Evolutionary conservation across 1,140 invertebrate genomes (phyloP), one percentile per base, ranked within the genome.

Genomic region (Acromyrmex charruanus): DNA sequence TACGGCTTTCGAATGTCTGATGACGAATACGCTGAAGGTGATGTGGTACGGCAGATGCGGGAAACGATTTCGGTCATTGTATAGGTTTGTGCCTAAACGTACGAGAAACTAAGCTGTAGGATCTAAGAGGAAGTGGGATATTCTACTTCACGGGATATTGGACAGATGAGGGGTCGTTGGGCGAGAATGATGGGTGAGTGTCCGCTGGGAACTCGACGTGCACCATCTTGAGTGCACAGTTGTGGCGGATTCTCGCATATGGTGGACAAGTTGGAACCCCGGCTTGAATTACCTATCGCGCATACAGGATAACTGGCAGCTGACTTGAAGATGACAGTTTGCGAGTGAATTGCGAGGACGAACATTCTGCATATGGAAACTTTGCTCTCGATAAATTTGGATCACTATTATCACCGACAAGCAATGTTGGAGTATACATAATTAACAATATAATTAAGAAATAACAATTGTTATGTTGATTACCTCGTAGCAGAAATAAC

Each of bases 81-180:
- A 49, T 21, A 59, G 39, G 39, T 61, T 28, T 31, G 53, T 53
- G 9, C 35, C 9, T 49, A 25, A 55, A 16, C 5, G 55, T 16
- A 53, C 68, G 55, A 35, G 35, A 21, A 51, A 51, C 66, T 18
- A 51, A 69, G 39, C 65, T 53, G 31, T 16, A 18, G 39, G 12
- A 31, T 31, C 6, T 14, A 12, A 6, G 39, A 21, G 80, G 69
- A 63, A 75, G 59, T 51, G 25, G 55, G 49, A 75, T 75, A 84
- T 74, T 84, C 80, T 9, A 75, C 69, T 84, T 84, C 12, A 28
- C 55, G 69, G 25, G 55, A 84, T 84, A 84, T 84, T 84, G 80
- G 55, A 61, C 58, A 53, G 58, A 72, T 49, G 49, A 72, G 59
- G 35, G 55, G 51, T 35, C 53, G 21, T 53, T 35, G 44, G 63